Base-by-base conservation (phyloP, 2,797 vertebrate species). In the Rhodeus uyekii region DNA sequence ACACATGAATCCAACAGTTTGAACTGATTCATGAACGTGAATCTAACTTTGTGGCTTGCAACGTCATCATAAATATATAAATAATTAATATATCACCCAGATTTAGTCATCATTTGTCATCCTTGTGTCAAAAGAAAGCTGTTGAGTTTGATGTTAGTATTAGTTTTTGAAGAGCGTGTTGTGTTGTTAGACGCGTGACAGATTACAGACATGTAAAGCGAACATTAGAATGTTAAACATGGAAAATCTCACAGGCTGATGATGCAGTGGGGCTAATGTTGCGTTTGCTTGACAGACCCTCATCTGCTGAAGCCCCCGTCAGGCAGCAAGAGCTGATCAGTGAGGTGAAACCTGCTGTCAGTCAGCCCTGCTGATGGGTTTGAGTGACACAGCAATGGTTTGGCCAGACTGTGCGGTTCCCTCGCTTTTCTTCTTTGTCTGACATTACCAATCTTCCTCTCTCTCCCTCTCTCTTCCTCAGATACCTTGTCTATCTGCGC, bases 231-330 rank as follows among this genome's bases (percentile, higher is more conserved):
- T 71, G 74, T 77, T 58, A 74, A 80, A 85, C 84, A 86, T 79
- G n/a, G 50, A 83, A 83, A 81, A 83, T 80, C 77, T 81, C 86
- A 88, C 84, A 68, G 76, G 84, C 87, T 89, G 83, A 86, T 86
- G 87, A 89, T 89, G 90, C 86, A 81, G 72, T 71, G 76, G 48
- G 87, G 89, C 91, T 88, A 90, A 92, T 91, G 90, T 91, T 91
- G 90, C 78, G 88, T 82, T 72, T 65, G 90, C 82, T 69, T 75
- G 80, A 85, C 85, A 71, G 90, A 89, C 90, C 83, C 82, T 86
- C 46, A 61, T 83, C 73, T 36, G 53, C 63, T n/a, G 73, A 68
- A 83, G 83, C 77, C 78, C 69, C 74, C n/a, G 36, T 86, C 50
- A 75, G 76, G 76, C 68, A 12, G 58, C 36, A 69, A 63, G 44